Evolutionary conservation across 2,113 vertebrate genomes (phyloP), one percentile per base, ranked within the genome.

Genomic region (Sceloporus undulatus): DNA sequence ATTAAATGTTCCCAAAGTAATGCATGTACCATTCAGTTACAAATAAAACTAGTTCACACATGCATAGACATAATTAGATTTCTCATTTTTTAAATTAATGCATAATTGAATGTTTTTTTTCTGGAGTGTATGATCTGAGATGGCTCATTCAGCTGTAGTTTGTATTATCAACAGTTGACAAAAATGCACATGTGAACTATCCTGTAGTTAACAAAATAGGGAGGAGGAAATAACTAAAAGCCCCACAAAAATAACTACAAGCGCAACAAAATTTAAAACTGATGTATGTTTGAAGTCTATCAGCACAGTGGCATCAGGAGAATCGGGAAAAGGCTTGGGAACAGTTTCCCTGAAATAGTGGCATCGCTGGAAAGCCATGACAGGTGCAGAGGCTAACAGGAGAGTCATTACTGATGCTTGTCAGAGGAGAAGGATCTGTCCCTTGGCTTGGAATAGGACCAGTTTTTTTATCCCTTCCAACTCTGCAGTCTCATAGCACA

Each of bases 381-480:
- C 62, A 68, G 19, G 66, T 34, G 62, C 1, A 19, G 59, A 79
- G 75, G 40, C 29, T 68, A 79, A 52, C 27, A 52, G 62, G 34
- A 23, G n/a, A 78, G 66, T 34, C 75, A 66, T 85, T 76, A 77
- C 9, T 23, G 40, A 68, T 85, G 38, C 40, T 78, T 78, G 74
- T 85, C 59, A 78, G 59, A 68, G 82, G 52, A 85, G 56, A 19
- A 34, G 75, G 79, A 68, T 52, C 14, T 65, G 56, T 76, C 38
- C 52, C 19, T 77, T 85, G 25, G 56, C 73, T 77, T 34, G 38
- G 59, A 52, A 34, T 66, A 48, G 48, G 52, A 78, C 16, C 59
- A 81, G 65, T n/a, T 73, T 79, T 86, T 68, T 70, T 21, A 79
- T 79, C 19, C 42, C 42, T 79, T 70, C 65, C n/a, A 71, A 16